Percentiles rank a stretch among this genome's conserved stretches.
Evolutionary conservation across 2,888 invertebrate species (phyloP).

Genomic region (Tinea trinotella): DNA sequence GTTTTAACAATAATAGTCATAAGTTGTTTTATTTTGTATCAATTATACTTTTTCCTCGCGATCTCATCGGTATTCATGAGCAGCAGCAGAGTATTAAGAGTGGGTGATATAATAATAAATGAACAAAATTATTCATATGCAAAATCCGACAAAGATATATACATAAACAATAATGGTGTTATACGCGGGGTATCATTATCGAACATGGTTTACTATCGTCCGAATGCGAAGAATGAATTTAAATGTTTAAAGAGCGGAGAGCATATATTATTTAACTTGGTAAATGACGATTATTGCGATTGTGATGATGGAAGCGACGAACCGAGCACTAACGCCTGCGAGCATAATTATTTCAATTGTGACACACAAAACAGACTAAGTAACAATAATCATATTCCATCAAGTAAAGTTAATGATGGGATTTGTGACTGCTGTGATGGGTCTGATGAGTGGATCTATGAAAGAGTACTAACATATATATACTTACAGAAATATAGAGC

Average conservation of each 20-base stretch:
- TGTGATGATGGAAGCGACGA: conserved; percentile 85
- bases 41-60: conserved; percentile 54
- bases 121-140: conserved; percentile 35
- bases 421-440: conserved; percentile 96
- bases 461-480: conserved; percentile 40
- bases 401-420: conserved; percentile 92
- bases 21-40: conserved; percentile 52
- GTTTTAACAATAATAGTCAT: conserved; percentile 44
- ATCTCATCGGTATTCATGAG: conserved; percentile 43
- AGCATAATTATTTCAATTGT: conserved; percentile 88
- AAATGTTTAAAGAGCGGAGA: conserved; percentile 52
- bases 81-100: conserved; percentile 35
- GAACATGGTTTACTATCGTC: conserved; percentile 49
- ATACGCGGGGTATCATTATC: conserved; percentile 50
- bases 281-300: conserved; percentile 92
- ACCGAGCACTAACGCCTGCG: conserved; percentile 92
- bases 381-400: conserved; percentile 67
- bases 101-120: background rate
- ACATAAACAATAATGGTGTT: conserved; percentile 51
- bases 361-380: conserved; percentile 62
- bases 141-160: conserved; percentile 46
- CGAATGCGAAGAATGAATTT: conserved; percentile 48
- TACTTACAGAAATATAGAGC: conserved; percentile 40
- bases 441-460: conserved; percentile 82
- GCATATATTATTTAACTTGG: conserved; percentile 43